These are phyloP conservation scores for Bugula neritina DNA, from an alignment of 2,888 invertebrate species.

Conservation along the genomic window DNA sequence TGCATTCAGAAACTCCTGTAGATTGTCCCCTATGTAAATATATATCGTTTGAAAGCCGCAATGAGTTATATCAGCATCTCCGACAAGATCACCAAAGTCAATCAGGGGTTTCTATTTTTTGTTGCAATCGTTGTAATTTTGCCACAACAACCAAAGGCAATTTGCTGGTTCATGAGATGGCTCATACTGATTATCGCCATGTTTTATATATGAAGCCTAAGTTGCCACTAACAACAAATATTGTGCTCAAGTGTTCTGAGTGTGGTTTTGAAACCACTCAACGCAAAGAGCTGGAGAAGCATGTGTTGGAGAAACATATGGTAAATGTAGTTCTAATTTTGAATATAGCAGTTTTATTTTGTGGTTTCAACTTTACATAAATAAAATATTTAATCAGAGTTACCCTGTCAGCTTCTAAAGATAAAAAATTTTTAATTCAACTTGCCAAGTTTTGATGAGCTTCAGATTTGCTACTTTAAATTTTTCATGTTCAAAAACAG, in stretches of 20 bases:
- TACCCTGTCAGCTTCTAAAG: too few relatives aligned
- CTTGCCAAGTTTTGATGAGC: too few relatives aligned
- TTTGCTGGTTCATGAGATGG: slow-evolving; percentile 31
- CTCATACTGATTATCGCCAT: slow-evolving; percentile 12
- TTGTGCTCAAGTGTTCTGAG: slow-evolving; percentile 46
- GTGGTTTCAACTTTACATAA: too few relatives aligned
- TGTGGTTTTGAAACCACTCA: slow-evolving; percentile 45
- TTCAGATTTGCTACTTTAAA: too few relatives aligned
- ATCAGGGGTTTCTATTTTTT: slow-evolving; percentile 36
- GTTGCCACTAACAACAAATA: slow-evolving; percentile 19
- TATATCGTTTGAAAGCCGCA: slow-evolving; percentile 8
- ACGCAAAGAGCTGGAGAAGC: slow-evolving; percentile 38
- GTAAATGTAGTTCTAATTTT: slow-evolving; percentile 23
- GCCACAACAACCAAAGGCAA: slow-evolving; percentile 31
- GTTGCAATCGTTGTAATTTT: slow-evolving; percentile 44
- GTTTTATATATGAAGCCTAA: slow-evolving; percentile 23
- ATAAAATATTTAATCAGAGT: too few relatives aligned
- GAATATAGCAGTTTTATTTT: too few relatives aligned
- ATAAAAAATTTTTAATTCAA: too few relatives aligned
- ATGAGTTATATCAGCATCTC: slow-evolving; percentile 34
- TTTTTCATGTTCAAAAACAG: too few relatives aligned
- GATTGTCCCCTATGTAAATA: slow-evolving; percentile 29
- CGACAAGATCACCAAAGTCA: slow-evolving; percentile 35
- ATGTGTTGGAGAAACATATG: slow-evolving; percentile 42
- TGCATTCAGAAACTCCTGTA: slow-evolving; percentile 37